Percentiles rank a stretch among this genome's conserved stretches.
Evolutionary conservation across 2,888 invertebrate genomes (phyloP).

Genomic region (Mellilla xanthometata): DNA sequence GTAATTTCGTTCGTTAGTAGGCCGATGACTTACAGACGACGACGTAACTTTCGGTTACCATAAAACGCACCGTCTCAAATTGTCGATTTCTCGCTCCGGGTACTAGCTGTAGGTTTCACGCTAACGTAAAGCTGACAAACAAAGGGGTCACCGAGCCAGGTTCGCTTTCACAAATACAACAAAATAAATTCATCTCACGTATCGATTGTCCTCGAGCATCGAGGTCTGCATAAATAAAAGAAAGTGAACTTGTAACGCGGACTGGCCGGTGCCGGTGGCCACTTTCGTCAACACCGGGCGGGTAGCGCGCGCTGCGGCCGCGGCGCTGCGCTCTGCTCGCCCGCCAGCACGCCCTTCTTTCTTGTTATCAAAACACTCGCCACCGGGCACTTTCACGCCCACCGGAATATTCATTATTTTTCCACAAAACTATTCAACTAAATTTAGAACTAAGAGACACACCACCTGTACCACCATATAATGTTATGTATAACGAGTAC

Average conservation of each 20-base stretch:
- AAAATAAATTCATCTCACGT: conserved; percentile 82
- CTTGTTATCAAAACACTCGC: conserved; percentile 14
- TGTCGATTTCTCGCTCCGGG: conserved; percentile 58
- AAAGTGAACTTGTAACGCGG: conserved; percentile 75
- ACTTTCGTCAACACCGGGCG: conserved; percentile 56
- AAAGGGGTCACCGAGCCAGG: conserved; percentile 77
- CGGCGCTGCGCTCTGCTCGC: neutral
- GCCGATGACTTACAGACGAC: conserved; percentile 39
- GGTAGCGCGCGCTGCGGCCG: conserved; percentile 1
- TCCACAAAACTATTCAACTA: neutral
- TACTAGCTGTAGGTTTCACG: conserved; percentile 60
- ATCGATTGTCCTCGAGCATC: conserved; percentile 78
- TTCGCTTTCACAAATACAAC: conserved; percentile 81
- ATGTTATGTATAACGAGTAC: no score
- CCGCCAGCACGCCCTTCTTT: conserved; percentile 22
- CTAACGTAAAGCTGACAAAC: conserved; percentile 55
- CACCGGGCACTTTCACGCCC: conserved; percentile 7
- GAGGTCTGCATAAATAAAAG: conserved; percentile 77
- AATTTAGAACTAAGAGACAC: no score
- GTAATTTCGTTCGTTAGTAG: conserved; percentile 31
- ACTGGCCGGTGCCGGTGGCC: conserved; percentile 55
- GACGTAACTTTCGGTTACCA: conserved; percentile 44
- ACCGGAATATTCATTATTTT: conserved; percentile 5
- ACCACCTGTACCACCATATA: no score
- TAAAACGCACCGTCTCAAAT: conserved; percentile 66